Percentiles rank a stretch among this genome's conserved stretches.
Evolutionary conservation across 2,113 vertebrate species (phyloP).

Genomic region (Ancistrus triradiatus): DNA sequence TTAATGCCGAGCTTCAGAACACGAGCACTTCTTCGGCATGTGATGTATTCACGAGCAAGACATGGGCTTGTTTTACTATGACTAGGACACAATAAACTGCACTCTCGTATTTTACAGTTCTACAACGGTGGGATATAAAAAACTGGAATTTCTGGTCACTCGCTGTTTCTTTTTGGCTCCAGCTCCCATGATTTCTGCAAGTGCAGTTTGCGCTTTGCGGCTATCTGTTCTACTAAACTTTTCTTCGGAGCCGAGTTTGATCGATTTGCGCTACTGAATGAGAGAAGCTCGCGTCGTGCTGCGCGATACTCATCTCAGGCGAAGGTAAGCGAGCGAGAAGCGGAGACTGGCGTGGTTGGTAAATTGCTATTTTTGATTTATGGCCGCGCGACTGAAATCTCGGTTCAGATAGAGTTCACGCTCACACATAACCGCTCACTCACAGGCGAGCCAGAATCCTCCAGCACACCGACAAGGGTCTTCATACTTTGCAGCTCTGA

Average conservation of each 20-base stretch:
- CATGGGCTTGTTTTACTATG: constrained; percentile 74
- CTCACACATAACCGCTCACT: constrained; percentile 76
- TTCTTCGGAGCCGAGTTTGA: constrained; percentile 70
- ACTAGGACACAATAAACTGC: constrained; percentile 62
- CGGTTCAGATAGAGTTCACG: constrained; percentile 99
- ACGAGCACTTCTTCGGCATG: constrained; percentile 72
- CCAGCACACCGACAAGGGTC: constrained; percentile 76
- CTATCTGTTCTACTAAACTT: constrained; percentile 61
- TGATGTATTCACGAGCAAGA: constrained; percentile 63
- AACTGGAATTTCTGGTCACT: constrained; percentile 50
- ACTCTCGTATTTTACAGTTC: constrained; percentile 65
- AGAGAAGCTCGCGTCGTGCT: constrained; percentile 77
- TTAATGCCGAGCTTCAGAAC: constrained; percentile 79
- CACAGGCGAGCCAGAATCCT: constrained; percentile 73
- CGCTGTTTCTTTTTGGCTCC: constrained; percentile 62
- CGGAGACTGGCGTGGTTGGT: constrained; percentile 79
- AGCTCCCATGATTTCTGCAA: constrained; percentile 69
- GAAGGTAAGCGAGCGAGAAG: constrained; percentile 97
- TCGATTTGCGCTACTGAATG: constrained; percentile 78
- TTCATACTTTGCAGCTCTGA: constrained; percentile 65
- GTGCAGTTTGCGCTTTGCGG: constrained; percentile 62
- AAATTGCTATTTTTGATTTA: constrained; percentile 99
- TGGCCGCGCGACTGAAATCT: constrained; percentile 97
- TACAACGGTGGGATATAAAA: constrained; percentile 12
- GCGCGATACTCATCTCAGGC: constrained; percentile 89